These are phyloP conservation scores for Ictalurus punctatus DNA, from an alignment of 2,113 vertebrate species.

Conservation along the genomic window DNA sequence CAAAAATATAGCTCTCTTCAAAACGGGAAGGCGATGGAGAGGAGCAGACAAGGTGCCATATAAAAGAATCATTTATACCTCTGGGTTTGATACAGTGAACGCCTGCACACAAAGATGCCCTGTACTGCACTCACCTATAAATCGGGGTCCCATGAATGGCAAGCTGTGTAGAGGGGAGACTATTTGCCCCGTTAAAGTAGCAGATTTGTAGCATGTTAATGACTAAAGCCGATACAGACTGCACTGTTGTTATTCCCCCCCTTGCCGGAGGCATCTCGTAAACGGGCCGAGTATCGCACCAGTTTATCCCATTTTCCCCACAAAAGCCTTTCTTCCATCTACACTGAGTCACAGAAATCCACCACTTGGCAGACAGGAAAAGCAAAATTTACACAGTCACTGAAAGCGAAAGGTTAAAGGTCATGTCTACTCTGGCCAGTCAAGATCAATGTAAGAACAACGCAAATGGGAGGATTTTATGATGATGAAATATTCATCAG, in stretches of 20 bases:
- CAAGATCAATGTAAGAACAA: conserved; percentile 17
- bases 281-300: conserved; percentile 28
- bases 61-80: conserved; percentile 53
- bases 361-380: conserved; percentile 15
- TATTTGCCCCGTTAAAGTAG: conserved; percentile 47
- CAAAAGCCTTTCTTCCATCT: conserved; percentile 21
- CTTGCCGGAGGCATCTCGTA: conserved; percentile 34
- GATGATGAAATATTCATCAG: conserved; percentile 55
- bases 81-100: conserved; percentile 49
- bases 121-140: conserved; percentile 55
- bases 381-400: conserved; percentile 14
- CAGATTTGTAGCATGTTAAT: conserved; percentile 58
- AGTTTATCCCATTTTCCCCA: conserved; percentile 54
- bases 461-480: conserved; percentile 42
- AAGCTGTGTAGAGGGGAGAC: conserved; percentile 53
- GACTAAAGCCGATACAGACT: conserved; percentile 46
- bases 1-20: not conserved
- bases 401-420: conserved; percentile 19
- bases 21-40: conserved; percentile 27
- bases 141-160: conserved; percentile 51
- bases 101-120: conserved; percentile 54
- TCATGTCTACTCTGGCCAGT: conserved; percentile 3
- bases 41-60: conserved; percentile 46
- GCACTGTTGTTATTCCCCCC: conserved; percentile 16
- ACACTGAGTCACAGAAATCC: not conserved